Percentiles rank a stretch among this genome's conserved stretches.
Evolutionary conservation across 2,888 invertebrate genomes (phyloP).

Genomic region (Labia minor): DNA sequence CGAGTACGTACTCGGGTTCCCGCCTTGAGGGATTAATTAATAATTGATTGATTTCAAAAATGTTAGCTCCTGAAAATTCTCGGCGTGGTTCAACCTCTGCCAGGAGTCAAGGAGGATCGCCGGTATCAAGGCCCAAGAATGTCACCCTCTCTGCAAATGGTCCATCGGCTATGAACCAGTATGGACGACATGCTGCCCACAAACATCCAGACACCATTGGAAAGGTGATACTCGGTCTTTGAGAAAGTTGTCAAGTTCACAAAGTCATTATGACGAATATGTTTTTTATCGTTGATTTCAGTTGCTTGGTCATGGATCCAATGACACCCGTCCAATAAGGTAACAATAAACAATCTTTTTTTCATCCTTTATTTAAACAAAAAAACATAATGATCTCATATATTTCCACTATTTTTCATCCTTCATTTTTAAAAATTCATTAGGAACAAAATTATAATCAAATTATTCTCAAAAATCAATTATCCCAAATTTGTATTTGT

Average conservation of each 20-base stretch:
- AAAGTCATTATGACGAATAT: background rate
- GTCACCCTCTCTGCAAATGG: background rate
- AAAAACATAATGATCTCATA: slow-evolving; percentile 27
- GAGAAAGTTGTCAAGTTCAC: background rate
- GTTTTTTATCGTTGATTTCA: slow-evolving; percentile 4
- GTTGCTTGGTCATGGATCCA: background rate
- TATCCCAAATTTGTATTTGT: no score
- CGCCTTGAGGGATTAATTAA: no score
- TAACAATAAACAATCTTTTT: background rate
- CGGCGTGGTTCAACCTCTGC: slow-evolving; percentile 23
- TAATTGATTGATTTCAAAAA: no score
- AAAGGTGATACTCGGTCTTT: slow-evolving; percentile 40
- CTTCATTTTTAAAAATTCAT: no score
- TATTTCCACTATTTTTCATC: no score
- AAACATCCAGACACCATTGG: slow-evolving; percentile 57
- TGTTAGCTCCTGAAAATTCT: no score
- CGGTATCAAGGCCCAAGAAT: slow-evolving; percentile 27
- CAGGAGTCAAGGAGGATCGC: slow-evolving; percentile 21
- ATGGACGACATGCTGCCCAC: slow-evolving; percentile 51
- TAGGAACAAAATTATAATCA: no score
- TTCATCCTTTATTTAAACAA: background rate
- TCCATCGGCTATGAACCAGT: slow-evolving; percentile 34
- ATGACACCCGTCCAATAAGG: background rate
- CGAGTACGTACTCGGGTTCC: no score
- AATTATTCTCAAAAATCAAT: no score